These are phyloP conservation scores for Drosophila percnosoma DNA, from an alignment of 2,888 invertebrate genomes.

Conservation along the genomic window DNA sequence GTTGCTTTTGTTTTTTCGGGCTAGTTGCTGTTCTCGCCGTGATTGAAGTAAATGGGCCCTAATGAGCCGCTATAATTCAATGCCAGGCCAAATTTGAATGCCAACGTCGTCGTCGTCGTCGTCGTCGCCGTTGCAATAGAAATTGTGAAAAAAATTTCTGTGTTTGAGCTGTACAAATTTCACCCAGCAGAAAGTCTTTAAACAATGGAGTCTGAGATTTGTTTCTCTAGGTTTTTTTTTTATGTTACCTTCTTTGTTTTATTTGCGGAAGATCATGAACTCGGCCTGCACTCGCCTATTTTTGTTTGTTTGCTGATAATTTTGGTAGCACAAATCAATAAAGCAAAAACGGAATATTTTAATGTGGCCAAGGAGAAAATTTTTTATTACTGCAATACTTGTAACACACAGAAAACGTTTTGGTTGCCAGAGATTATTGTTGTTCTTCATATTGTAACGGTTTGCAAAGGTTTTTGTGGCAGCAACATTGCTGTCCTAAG, in stretches of 20 bases:
- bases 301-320: slow-evolving; percentile 58
- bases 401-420: slow-evolving; percentile 59
- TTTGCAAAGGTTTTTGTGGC: slow-evolving; percentile 31
- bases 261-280: slow-evolving; percentile 73
- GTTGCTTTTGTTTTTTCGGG: slow-evolving; percentile 9
- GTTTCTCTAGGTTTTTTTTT: slow-evolving; percentile 37
- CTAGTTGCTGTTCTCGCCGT: slow-evolving; percentile 41
- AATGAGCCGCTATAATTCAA: slow-evolving; percentile 76
- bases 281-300: slow-evolving; percentile 34
- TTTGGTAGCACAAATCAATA: slow-evolving; percentile 80
- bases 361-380: slow-evolving; percentile 58
- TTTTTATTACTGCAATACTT: slow-evolving; percentile 50
- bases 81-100: slow-evolving; percentile 71
- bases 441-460: slow-evolving; percentile 63
- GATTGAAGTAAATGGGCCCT: slow-evolving; percentile 75
- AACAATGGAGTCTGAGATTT: slow-evolving; percentile 68
- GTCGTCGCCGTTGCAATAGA: slow-evolving; percentile 16
- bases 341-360: slow-evolving; percentile 61
- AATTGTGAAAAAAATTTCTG: slow-evolving; percentile 61
- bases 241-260: slow-evolving; percentile 30
- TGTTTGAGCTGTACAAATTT: slow-evolving; percentile 57
- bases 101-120: slow-evolving; percentile 16
- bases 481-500: slow-evolving; percentile 15
- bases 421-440: slow-evolving; percentile 47
- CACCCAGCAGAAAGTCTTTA: slow-evolving; percentile 63